Evolutionary conservation across 2,113 vertebrate genomes (phyloP), one percentile per base, ranked within the genome.

Genomic region (Mus pahari): DNA sequence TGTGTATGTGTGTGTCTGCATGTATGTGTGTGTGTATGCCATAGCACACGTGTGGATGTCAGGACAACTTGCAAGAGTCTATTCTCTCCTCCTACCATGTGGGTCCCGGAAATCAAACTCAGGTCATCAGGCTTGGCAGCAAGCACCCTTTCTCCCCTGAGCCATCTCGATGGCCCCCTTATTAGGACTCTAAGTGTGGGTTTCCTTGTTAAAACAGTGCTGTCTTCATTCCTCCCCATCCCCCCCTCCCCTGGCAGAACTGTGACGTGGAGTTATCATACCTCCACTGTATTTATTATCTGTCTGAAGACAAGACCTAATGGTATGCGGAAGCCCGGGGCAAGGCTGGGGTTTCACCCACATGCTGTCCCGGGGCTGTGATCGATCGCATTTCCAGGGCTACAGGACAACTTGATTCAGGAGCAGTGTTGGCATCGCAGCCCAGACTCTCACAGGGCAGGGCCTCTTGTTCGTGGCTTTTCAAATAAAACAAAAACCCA

Each of bases 401-500:
- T 6, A 16, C 8, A 4, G 2, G 42, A 42, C 26, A 7, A 28
- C 83, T 55, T 42, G 84, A 33, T 33, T 22, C 31, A 7, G 36
- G 45, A 36, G 60, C 13, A 13, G 17, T 0, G 0, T 78, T n/a
- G 3, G n/a, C 3, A 3, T 33, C 0, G 9, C 17, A 77, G 93
- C 16, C 42, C 19, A 4, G 45, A 13, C 17, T 42, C 50, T 68
- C n/a, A 2, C 1, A 19, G 31, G 60, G 31, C 68, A 48, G 42
- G 28, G 11, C 68, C 36, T 58, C 36, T 28, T 8, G 9, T 55
- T 48, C 45, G 22, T 33, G 28, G 16, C n/a, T 10, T 45, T 86
- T 81, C n/a, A 28, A 77, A 62, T 12, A 12, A 68, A 55, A 2
- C 36, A 26, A 81, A 70, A 28, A 17, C 4, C 48, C 11, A 70